A percentile compares a stretch with the other conserved stretches of the same genome.
Evolutionary conservation across 2,888 invertebrate species (phyloP).

Genomic region (Oasisia sp.): DNA sequence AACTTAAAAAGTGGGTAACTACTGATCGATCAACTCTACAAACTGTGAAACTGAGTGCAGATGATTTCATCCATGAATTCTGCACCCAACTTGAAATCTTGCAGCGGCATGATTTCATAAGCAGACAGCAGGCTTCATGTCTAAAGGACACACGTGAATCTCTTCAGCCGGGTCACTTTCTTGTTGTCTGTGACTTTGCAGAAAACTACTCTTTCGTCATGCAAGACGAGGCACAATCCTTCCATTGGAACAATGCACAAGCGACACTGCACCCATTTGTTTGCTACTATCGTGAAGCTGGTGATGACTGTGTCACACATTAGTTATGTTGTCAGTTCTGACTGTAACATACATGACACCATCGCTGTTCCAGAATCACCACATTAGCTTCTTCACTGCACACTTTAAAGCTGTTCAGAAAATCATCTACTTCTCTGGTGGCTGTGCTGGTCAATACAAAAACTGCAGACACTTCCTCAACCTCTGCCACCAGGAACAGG

Average conservation of each 20-base stretch:
- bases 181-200: conserved; percentile 43
- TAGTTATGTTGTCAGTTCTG: neutral
- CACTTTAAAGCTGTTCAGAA: neutral
- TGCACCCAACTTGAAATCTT: neutral
- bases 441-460: conserved; percentile 46
- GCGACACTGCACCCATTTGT: conserved; percentile 45
- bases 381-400: conserved; percentile 21
- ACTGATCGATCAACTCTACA: neutral
- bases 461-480: conserved; percentile 46
- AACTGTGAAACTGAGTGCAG: neutral
- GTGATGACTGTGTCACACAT: conserved; percentile 41
- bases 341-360: neutral
- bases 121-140: neutral
- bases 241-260: conserved; percentile 44
- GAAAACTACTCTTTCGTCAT: conserved; percentile 29
- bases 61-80: neutral
- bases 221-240: conserved; percentile 43
- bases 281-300: conserved; percentile 30
- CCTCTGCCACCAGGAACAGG: conserved; percentile 41
- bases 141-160: neutral
- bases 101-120: neutral
- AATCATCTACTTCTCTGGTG: conserved; percentile 42
- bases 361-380: conserved; percentile 31
- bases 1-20: neutral
- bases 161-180: conserved; percentile 17